Base-by-base conservation (phyloP, 2,888 invertebrate species). In the Choristoneura rosaceana region DNA sequence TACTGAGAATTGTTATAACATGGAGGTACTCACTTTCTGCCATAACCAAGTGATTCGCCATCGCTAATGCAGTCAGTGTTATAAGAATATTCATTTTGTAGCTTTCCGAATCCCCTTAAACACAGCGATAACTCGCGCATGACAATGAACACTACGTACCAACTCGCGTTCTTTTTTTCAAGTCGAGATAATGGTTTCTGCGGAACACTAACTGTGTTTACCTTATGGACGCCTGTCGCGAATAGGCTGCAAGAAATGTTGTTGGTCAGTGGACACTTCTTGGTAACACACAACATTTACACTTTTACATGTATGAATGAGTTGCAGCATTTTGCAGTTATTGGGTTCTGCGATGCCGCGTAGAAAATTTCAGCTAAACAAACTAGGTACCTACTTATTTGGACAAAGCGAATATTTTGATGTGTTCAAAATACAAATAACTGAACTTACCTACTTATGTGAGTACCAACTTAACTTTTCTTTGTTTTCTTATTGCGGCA, bases 261-360 rank as follows among this genome's bases (percentile, higher is more conserved):
- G 77, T 41, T 75, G 77, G 74, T 79, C 81, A 78, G 82, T 82
- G 74, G 83, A 78, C 60, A 79, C 74, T 86, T 80, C 82, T 77
- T 66, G 83, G 82, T 81, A 87, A 70, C n/a, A 83, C 74, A 79
- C 82, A 82, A 52, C 17, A 52, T 52, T 17, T 7, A 17, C 3
- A 17, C 52, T 47, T 47, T 1, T 25, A 25, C 25, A 25, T 25
- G 25, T 43, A n/a, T n/a, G 52, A 52, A 52, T 17, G 52, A 17
- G 47, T 52, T 52, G 52, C n/a, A n/a, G n/a, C n/a, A n/a, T n/a
- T n/a, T n/a, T n/a, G n/a, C 17, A 9, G 15, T 52, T n/a, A 47
- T 47, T 47, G n/a, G 47, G 47, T 47, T 47, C 47, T n/a, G 47
- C n/a, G 0, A n/a, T 47, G 47, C 47, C 47, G 4, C 47, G 47